Conservation (phyloP, 2,888 invertebrate genomes). For the Tiliacea aurago region DNA sequence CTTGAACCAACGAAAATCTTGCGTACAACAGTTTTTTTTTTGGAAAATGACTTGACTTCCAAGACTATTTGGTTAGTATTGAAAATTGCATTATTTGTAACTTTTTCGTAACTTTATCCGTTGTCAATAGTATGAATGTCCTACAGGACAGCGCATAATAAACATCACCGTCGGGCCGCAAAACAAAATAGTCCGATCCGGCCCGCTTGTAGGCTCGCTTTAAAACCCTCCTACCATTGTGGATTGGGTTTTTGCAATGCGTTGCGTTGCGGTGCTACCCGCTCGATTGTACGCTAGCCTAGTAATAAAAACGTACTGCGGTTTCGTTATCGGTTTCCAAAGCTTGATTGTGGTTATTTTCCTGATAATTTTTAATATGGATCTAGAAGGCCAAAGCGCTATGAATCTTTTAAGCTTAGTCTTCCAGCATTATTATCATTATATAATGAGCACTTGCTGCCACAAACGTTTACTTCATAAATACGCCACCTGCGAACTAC, state of each 20-base stretch:
- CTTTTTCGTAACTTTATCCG: neutral
- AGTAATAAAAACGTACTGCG: neutral
- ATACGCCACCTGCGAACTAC: too few relatives aligned
- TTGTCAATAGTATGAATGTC: neutral
- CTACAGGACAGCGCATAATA: neutral
- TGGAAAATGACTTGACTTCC: constrained; percentile 51
- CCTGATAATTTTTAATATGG: neutral
- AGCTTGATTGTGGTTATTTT: neutral
- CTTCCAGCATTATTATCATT: neutral
- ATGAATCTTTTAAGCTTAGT: too few relatives aligned
- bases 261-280: neutral
- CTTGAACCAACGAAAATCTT: constrained; percentile 48
- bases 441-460: too few relatives aligned
- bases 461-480: too few relatives aligned
- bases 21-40: constrained; percentile 33
- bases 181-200: neutral
- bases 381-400: neutral
- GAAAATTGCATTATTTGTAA: neutral
- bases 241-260: neutral
- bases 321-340: neutral
- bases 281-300: neutral
- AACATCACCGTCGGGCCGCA: neutral
- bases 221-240: too few relatives aligned
- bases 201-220: accelerated
- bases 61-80: constrained; percentile 44